Evolutionary conservation across 2,797 vertebrate species (phyloP), one percentile per base, ranked within the genome.

Genomic region (Forpus xanthops): DNA sequence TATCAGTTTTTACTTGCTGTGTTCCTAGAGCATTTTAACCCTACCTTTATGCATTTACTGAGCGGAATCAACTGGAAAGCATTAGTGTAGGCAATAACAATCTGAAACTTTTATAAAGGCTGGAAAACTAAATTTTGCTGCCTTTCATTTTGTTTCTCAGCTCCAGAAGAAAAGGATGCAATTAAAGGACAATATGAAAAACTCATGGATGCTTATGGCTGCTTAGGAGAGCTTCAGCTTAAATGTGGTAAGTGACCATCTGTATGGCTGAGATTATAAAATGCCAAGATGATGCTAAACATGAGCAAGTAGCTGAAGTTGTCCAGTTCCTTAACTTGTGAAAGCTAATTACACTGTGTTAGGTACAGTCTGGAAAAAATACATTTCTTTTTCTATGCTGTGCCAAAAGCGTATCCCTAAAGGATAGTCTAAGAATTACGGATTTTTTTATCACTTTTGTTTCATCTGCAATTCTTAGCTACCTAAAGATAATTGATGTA

Each of bases 141-240:
- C 28, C 61, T 96, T 94, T 95, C 31, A 3, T 62, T 98, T 87
- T 96, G 72, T 90, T 87, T 89, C 60, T 75, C 75, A 98, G 98
- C 98, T 87, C 96, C 97, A 17, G 98, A 98, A 75, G 98, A 98
- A 96, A 98, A 98, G 81, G 98, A 98, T 92, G 95, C 97, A 86
- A 97, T 98, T 93, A 98, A 97, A 94, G 98, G 97, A 84, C 98
- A 98, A 45, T 98, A 98, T 93, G 98, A 97, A 76, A 98, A 98
- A 85, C 96, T 97, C 50, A 75, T 96, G 30, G 98, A 98, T 27
- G 98, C 98, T 37, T 98, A 98, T 0, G 98, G 98, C 73, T 98
- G 98, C 83, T 90, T 98, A 86, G 98, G 98, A 50, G 96, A 97
- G 65, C 98, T 98, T 91, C 97, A 97, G 88, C 60, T 98, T 56